Percentiles rank a stretch among this genome's conserved stretches.
These are phyloP conservation scores for Achlya flavicornis DNA, from an alignment of 2,888 invertebrate genomes.

Conservation along the genomic window DNA sequence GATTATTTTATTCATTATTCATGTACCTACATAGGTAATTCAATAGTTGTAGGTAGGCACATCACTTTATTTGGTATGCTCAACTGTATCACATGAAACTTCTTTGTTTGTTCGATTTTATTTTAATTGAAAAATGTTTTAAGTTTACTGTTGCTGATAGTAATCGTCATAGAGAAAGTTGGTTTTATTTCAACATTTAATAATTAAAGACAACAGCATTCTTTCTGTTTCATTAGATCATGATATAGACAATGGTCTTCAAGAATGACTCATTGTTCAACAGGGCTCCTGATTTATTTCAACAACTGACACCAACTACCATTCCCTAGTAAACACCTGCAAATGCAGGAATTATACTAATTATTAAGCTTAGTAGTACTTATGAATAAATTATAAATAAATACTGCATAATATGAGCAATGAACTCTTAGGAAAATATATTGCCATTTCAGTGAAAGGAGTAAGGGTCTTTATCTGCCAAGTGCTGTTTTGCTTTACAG, in stretches of 20 bases:
- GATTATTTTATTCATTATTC: too few relatives aligned
- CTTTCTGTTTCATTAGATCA: background rate
- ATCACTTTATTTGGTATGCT: too few relatives aligned
- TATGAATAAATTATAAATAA: background rate
- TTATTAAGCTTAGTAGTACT: background rate
- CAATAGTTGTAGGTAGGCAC: background rate
- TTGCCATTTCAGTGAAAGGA: background rate
- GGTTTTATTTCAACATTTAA: background rate
- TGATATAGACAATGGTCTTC: background rate
- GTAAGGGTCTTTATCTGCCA: background rate
- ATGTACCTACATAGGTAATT: too few relatives aligned
- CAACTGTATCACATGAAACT: too few relatives aligned
- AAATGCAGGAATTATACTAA: slow-evolving; percentile 3
- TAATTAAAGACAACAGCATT: background rate
- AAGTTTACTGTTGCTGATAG: too few relatives aligned
- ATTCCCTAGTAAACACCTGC: background rate
- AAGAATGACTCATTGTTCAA: background rate
- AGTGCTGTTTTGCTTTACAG: background rate
- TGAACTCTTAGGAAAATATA: slow-evolving; percentile 1
- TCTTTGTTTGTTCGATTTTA: background rate
- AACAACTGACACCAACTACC: background rate
- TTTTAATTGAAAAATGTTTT: background rate
- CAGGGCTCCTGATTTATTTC: background rate
- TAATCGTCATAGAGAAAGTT: background rate
- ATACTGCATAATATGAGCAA: background rate